Evolutionary conservation across 2,797 vertebrate species (phyloP), one percentile per base, ranked within the genome.

Genomic region (Epinephelus coioides): DNA sequence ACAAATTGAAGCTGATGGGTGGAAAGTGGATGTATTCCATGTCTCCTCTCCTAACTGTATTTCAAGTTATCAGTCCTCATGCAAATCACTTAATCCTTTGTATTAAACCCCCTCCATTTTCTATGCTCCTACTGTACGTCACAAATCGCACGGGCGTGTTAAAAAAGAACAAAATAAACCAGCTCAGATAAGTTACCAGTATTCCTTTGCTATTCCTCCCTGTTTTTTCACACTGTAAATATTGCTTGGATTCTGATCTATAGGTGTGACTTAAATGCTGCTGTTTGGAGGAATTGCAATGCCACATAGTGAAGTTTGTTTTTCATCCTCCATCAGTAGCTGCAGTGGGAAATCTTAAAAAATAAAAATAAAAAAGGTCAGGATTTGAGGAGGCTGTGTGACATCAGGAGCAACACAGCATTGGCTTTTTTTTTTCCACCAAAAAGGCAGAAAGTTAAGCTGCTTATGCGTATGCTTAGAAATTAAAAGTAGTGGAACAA

Each of bases 401-500:
- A 86, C 86, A 89, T 82, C 78, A 73, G 85, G 71, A 76, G 65
- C 86, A 81, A 85, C 86, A 86, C 83, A 90, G 90, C 88, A 88
- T 79, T 86, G 74, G 70, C 84, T 87, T 34, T 34, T 34, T 34
- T 34, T 34, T 34, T 92, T 91, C 85, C 75, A 81, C 65, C 69
- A 82, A 90, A 43, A 89, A 92, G 83, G 87, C 87, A 81, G 81
- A 92, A 91, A 83, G 89, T 84, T 94, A 94, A 94, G 94, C 91
- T 67, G 90, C 92, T 94, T 93, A 93, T 69, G 81, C 44, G 57
- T 85, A 88, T 86, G 87, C 89, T 90, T 86, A 63, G 81, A 91
- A 91, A 92, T 92, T 84, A 92, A 91, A 91, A 89, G 88, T 89
- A 91, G 79, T 75, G 84, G 89, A 86, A 92, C 88, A 92, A 87